Conservation (phyloP, 1,140 invertebrate species). For the Mamestra configurata region DNA sequence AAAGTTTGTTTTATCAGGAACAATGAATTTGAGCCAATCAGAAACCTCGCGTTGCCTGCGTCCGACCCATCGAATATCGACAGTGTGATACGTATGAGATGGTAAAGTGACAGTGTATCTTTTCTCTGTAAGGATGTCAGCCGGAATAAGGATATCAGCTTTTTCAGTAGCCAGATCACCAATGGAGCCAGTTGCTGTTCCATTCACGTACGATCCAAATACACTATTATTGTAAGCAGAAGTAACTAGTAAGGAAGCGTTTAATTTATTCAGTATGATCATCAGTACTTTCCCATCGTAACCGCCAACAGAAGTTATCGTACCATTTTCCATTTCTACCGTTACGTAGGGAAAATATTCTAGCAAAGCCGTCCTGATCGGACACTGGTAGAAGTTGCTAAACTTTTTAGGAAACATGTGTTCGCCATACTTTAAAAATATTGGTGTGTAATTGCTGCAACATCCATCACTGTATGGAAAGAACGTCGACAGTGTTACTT, state of each 20-base stretch:
- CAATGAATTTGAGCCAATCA: conserved; percentile 68
- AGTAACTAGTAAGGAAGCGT: conserved; percentile 64
- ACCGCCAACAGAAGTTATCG: conserved; percentile 57
- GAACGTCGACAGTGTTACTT: conserved; percentile 63
- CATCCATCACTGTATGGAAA: conserved; percentile 62
- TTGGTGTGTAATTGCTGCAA: conserved; percentile 64
- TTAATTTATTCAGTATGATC: conserved; percentile 61
- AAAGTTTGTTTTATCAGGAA: conserved; percentile 64
- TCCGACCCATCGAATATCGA: conserved; percentile 66
- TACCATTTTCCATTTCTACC: conserved; percentile 56
- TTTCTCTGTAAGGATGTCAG: conserved; percentile 56
- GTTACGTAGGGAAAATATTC: conserved; percentile 61
- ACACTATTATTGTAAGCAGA: conserved; percentile 41
- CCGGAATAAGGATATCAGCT: conserved; percentile 67
- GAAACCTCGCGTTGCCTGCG: conserved; percentile 68
- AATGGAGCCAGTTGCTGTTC: conserved; percentile 55
- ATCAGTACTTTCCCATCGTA: conserved; percentile 65
- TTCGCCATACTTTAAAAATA: conserved; percentile 48
- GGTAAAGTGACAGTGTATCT: conserved; percentile 60
- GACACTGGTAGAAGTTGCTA: conserved; percentile 70
- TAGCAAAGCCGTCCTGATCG: conserved; percentile 61
- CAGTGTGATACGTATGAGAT: conserved; percentile 59
- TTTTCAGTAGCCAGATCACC: conserved; percentile 58
- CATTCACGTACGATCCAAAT: conserved; percentile 53
- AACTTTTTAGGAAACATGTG: conserved; percentile 69